Percentiles rank a stretch among this genome's conserved stretches.
Conservation (phyloP, 1,140 invertebrate genomes). For the Rhopalosiphum padi region DNA sequence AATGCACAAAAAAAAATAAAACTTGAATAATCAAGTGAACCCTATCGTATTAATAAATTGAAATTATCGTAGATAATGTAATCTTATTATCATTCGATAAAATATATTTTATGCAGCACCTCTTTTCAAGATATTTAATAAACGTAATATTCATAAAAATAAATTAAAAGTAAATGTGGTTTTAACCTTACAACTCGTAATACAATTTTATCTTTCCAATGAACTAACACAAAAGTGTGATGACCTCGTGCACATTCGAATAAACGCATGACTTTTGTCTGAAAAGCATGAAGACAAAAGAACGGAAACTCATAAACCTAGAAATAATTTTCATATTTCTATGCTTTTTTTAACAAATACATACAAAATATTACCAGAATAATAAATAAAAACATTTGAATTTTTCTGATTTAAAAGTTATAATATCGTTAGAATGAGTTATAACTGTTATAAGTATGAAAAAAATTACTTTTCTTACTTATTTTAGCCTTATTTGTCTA, state of each 20-base stretch:
- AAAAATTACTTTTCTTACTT: too few species aligned
- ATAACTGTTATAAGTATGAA: too few species aligned
- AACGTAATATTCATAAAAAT: too few species aligned
- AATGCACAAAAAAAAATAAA: not conserved
- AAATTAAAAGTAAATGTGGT: not conserved
- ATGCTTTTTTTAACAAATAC: not conserved
- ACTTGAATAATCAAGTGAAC: not conserved
- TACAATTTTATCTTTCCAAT: not conserved
- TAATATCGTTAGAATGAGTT: not conserved
- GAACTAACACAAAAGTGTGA: not conserved
- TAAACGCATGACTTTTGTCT: not conserved
- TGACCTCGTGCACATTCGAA: not conserved
- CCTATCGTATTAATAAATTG: not conserved
- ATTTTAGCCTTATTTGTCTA: not conserved
- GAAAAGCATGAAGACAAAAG: not conserved
- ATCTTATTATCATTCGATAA: not conserved
- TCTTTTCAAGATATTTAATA: too few species aligned
- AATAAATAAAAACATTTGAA: not conserved
- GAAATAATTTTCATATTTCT: not conserved
- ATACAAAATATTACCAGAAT: not conserved
- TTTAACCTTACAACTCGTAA: not conserved
- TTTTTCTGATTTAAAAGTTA: not conserved
- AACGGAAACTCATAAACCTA: not conserved
- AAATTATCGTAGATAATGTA: not conserved
- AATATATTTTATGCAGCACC: not conserved